Conservation (phyloP, 1,140 invertebrate species). For the Formica selysi region DNA sequence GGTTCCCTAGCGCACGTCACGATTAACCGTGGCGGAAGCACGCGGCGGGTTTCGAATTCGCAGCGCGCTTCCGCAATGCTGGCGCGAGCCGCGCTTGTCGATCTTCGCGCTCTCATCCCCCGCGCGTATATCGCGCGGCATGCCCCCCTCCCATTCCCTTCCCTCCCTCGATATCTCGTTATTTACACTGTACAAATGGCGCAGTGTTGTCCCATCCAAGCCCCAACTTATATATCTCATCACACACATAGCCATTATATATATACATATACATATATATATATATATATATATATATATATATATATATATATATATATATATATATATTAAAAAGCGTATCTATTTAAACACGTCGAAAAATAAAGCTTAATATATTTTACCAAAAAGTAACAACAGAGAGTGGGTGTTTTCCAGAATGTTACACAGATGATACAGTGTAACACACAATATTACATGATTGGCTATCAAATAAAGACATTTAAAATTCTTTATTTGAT, state of each 20-base stretch:
- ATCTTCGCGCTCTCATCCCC: constrained; percentile 44
- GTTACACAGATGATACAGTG: no score
- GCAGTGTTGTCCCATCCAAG: neutral
- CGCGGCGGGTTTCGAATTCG: constrained; percentile 30
- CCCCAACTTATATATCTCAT: neutral
- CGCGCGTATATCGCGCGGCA: neutral
- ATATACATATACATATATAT: neutral
- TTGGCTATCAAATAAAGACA: no score
- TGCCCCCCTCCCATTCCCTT: no score
- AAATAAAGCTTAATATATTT: no score
- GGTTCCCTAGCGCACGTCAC: constrained; percentile 68
- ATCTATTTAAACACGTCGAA: no score
- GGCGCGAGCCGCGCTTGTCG: constrained; percentile 52
- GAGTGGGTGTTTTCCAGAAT: no score
- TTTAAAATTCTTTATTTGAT: no score
- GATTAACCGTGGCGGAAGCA: constrained; percentile 59
- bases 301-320: neutral
- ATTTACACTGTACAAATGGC: constrained; percentile 23
- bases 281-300: neutral
- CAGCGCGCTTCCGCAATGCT: constrained; percentile 38
- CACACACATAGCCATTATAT: no score
- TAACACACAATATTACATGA: no score
- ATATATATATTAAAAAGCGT: neutral
- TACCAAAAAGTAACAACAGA: no score
- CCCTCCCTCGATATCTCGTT: neutral